Evolutionary conservation across 2,888 invertebrate species (phyloP).

Genomic region (Labia minor): DNA sequence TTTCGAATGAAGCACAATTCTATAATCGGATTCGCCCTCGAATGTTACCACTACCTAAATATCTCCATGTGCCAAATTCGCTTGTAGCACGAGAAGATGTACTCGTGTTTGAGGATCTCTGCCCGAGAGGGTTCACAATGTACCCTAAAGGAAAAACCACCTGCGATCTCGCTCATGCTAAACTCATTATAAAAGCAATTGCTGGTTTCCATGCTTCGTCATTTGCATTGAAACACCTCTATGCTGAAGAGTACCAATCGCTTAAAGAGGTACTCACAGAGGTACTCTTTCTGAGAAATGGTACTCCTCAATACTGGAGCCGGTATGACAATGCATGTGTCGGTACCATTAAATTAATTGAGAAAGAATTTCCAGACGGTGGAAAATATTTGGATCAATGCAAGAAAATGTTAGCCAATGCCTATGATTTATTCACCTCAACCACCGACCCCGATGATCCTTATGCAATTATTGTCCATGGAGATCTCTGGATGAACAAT

Average conservation of each 20-base stretch:
- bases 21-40: not conserved
- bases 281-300: not conserved
- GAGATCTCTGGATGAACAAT: not conserved
- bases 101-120: not conserved
- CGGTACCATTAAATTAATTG: not conserved
- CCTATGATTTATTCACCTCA: not conserved
- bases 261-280: not conserved
- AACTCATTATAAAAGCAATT: not conserved
- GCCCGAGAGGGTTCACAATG: not conserved
- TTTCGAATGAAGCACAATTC: not conserved
- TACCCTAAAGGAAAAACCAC: not conserved
- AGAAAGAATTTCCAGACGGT: not conserved
- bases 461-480: not conserved
- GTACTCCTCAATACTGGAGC: not conserved
- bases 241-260: not conserved
- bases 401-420: not conserved
- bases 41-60: not conserved
- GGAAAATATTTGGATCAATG: not conserved
- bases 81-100: not conserved
- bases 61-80: not conserved
- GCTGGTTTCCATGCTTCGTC: not conserved
- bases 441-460: not conserved
- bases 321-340: not conserved
- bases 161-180: not conserved
- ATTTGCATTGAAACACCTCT: not conserved